Conservation (phyloP, 2,888 invertebrate genomes). For the Eristalis pertinax region DNA sequence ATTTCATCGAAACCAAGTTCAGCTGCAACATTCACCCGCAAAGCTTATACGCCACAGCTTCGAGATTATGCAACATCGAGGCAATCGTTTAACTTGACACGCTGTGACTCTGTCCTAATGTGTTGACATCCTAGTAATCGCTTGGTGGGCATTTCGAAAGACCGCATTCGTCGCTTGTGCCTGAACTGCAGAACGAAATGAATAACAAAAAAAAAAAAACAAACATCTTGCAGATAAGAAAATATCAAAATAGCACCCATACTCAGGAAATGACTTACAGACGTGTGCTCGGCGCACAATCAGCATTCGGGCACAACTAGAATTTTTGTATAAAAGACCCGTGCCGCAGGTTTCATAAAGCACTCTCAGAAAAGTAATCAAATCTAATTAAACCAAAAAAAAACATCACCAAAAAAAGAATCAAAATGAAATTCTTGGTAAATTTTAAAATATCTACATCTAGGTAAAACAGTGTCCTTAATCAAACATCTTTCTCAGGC, state of each 20-base stretch:
- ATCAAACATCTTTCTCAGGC: not conserved
- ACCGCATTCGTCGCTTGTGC: not conserved
- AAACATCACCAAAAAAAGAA: not conserved
- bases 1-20: not conserved
- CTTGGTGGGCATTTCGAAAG: not conserved
- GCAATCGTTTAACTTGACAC: not conserved
- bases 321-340: conserved; percentile 45
- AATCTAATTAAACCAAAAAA: not conserved
- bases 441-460: not conserved
- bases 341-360: not conserved
- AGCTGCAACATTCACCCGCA: not conserved
- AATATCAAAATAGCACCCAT: not conserved
- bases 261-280: not conserved
- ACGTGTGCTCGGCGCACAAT: not conserved
- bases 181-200: not conserved
- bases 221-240: not conserved
- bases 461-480: not conserved
- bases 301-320: not conserved
- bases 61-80: not conserved
- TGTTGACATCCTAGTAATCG: not conserved
- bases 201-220: not conserved
- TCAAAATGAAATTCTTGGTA: conserved; percentile 48
- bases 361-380: not conserved
- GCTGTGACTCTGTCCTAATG: not conserved
- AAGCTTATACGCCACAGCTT: not conserved